Base-by-base conservation (phyloP, 2,797 vertebrate species). In the Gadopsis bispinosus region DNA sequence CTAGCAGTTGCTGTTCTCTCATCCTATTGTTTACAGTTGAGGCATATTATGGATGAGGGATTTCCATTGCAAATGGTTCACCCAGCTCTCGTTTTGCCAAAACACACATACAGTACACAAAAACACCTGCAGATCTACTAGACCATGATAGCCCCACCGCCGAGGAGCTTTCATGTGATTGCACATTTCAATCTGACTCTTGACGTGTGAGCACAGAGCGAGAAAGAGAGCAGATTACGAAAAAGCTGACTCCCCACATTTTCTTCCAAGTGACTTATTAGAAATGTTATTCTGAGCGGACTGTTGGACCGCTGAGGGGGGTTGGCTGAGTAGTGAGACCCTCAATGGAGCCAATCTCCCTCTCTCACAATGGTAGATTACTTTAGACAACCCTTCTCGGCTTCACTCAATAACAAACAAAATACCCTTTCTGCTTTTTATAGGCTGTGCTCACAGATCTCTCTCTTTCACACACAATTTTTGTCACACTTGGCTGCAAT, bases 181-280 rank as follows among this genome's bases (percentile, higher is more conserved):
- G 87, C 87, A 90, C 90, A 88, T 88, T 93, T 94, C 91, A 91
- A 80, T 91, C 88, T 87, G 90, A 89, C 68, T 92, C 84, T 85
- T 91, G 90, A 93, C 91, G 86, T 92, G 90, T 83, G 88, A 87
- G 89, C 90, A 84, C 79, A 79, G 87, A 90, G 81, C 69, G 53
- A 85, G 85, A 94, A 90, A 90, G 80, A 79, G 91, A 91, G 81
- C 81, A 89, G 92, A 94, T 95, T 94, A 95, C 87, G 80, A 93
- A 95, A 94, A 93, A 95, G 93, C 93, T 95, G 93, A 94, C 94
- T 92, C 88, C 73, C 88, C 89, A 90, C 91, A 90, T 93, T 94
- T 94, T 90, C 91, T 91, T 93, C 89, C 92, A 91, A 92, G 92
- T 92, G 90, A 95, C 93, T 93, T 93, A 94, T 91, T 93, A 90